These are phyloP conservation scores for Leiothrix lutea DNA, from an alignment of 2,113 vertebrate genomes.

Conservation along the genomic window DNA sequence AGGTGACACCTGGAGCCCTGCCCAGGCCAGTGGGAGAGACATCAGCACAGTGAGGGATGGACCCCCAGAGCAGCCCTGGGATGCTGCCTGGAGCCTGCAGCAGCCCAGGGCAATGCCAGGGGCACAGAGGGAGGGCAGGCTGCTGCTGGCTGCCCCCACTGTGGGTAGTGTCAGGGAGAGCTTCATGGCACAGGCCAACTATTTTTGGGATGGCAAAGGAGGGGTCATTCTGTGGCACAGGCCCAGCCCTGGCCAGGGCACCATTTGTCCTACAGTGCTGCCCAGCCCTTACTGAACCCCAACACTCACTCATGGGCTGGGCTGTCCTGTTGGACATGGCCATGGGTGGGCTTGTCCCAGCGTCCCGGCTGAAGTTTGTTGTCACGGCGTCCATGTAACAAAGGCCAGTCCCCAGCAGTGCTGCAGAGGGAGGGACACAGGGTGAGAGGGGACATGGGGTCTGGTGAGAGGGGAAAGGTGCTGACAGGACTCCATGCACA, in stretches of 20 bases:
- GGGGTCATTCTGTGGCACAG: neutral
- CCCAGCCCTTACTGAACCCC: fast-evolving
- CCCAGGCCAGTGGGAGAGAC: no score
- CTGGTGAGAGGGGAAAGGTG: neutral
- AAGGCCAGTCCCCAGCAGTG: neutral
- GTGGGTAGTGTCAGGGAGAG: neutral
- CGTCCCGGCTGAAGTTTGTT: fast-evolving
- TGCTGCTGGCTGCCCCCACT: neutral
- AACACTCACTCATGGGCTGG: neutral
- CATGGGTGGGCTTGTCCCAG: neutral
- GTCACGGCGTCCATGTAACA: fast-evolving
- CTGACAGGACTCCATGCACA: fast-evolving
- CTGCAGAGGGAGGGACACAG: neutral
- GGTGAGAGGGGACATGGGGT: neutral
- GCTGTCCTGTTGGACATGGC: neutral
- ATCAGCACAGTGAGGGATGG: no score
- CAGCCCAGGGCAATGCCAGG: neutral
- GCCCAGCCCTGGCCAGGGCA: neutral
- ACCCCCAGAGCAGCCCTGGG: fast-evolving
- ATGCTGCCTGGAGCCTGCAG: neutral
- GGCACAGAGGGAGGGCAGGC: neutral
- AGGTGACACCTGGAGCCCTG: no score
- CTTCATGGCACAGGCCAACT: fast-evolving
- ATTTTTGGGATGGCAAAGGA: neutral
- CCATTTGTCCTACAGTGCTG: fast-evolving